Evolutionary conservation across 1,140 invertebrate genomes (phyloP).

Genomic region (Vanessa tameamea): DNA sequence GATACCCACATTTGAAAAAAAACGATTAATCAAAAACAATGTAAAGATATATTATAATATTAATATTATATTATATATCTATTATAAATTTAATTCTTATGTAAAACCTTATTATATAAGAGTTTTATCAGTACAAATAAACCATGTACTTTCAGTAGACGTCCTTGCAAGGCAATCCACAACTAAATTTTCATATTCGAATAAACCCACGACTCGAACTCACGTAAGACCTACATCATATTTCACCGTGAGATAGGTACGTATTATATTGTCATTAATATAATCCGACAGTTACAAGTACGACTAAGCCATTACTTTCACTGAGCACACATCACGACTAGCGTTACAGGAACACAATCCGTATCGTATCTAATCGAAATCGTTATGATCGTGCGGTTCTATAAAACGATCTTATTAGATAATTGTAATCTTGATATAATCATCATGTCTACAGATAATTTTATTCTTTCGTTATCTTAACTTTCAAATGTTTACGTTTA

Average conservation of each 20-base stretch:
- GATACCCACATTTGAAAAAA: no score
- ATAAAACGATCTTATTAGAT: constrained; percentile 23
- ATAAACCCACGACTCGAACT: background rate
- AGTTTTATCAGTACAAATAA: no score
- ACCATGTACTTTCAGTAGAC: no score
- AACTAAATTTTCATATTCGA: background rate
- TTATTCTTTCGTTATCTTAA: no score
- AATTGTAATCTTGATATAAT: background rate
- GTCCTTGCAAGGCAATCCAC: background rate
- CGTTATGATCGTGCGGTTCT: constrained; percentile 24
- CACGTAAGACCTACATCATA: constrained; percentile 26
- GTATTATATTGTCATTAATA: constrained; percentile 35
- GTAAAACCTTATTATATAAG: no score
- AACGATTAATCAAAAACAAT: no score
- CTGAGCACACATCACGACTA: constrained; percentile 30
- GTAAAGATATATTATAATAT: no score
- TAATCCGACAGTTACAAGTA: constrained; percentile 31
- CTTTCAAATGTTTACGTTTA: no score
- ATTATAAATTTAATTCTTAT: no score
- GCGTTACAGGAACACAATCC: constrained; percentile 23
- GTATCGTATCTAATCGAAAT: constrained; percentile 23
- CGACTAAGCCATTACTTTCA: constrained; percentile 28
- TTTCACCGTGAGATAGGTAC: constrained; percentile 29
- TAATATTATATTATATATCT: no score
- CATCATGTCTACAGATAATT: background rate